Evolutionary conservation across 2,797 vertebrate species (phyloP).

Genomic region (Chromobotia macracanthus): DNA sequence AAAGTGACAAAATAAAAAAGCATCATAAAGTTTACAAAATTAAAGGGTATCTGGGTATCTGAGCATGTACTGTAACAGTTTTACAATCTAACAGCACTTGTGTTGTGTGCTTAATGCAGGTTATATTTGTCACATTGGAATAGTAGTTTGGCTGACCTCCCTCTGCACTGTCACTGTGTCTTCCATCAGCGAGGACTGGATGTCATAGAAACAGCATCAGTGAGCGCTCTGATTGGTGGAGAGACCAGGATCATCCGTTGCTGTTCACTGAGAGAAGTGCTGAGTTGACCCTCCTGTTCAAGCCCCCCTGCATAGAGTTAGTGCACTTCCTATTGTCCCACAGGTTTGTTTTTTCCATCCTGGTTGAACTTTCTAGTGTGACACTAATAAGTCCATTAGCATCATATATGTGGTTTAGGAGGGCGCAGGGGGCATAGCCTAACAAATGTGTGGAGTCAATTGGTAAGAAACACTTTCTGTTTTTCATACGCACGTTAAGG

Average conservation of each 20-base stretch:
- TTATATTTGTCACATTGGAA: too few species aligned
- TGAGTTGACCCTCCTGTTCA: constrained; percentile 76
- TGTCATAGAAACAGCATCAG: constrained; percentile 65
- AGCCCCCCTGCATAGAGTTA: constrained; percentile 53
- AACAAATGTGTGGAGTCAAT: constrained; percentile 82
- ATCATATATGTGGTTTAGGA: constrained; percentile 78
- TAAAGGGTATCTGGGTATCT: background rate
- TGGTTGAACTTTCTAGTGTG: constrained; percentile 78
- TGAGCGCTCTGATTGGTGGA: constrained; percentile 68
- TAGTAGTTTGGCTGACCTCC: too few species aligned
- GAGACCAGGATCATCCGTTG: constrained; percentile 58
- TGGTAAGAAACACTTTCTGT: constrained; percentile 73
- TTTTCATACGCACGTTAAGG: constrained; percentile 8
- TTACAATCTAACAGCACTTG: too few species aligned
- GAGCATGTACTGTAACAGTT: too few species aligned
- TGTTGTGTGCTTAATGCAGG: too few species aligned
- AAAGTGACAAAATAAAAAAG: background rate
- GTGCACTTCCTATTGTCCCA: constrained; percentile 74
- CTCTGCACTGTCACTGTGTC: background rate
- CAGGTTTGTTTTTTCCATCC: constrained; percentile 70
- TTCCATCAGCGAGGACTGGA: background rate
- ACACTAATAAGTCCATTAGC: constrained; percentile 65
- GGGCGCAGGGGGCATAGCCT: constrained; percentile 75
- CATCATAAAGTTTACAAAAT: too few species aligned
- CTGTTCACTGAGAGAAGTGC: constrained; percentile 74